Evolutionary conservation across 2,888 invertebrate species (phyloP), one percentile per base, ranked within the genome.

Genomic region (Lumbricus terrestris): DNA sequence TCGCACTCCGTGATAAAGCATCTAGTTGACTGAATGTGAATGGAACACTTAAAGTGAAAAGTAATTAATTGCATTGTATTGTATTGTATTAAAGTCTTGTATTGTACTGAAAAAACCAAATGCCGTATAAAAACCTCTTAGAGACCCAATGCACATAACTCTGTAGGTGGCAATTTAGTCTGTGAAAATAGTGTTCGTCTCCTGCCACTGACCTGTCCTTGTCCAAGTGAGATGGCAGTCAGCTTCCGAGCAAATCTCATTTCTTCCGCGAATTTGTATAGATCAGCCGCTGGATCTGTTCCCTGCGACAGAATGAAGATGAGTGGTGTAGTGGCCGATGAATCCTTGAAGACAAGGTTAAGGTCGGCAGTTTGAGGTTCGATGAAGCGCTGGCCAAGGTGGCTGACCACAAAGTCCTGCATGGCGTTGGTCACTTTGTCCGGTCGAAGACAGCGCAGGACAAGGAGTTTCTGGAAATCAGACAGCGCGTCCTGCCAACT

Each of bases 201-300:
- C 1, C 11, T 35, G 23, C 37, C 5, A 23, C 85, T 85, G 90
- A 95, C 94, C 94, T 98, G 98, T 0, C 98, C 98, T 94, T 98
- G 98, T 0, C 98, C 98, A 23, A 98, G 95, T 0, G 98, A 98
- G 92, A 98, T 97, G 92, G 97, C 97, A 93, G 96, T 96, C 93
- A 98, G 96, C 92, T 95, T 95, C 93, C 95, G 95, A 20, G 95
- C 93, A 92, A 95, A 95, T 92, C 95, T 54, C 97, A 95, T 94
- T 91, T 95, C 95, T 90, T 95, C 95, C 37, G 95, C 95, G 93
- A 95, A 95, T 93, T 95, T 95, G 93, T 95, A 94, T 47, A 95
- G 93, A 92, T 95, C 95, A 88, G 94, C 94, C 6, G 95, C 95
- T 1, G 95, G 95, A 92, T 95, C 95, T 20, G 95, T 95, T 11